Percentiles rank a stretch among this genome's conserved stretches.
Evolutionary conservation across 2,888 invertebrate species (phyloP).

Genomic region (Drepanosiphum platanoidis): DNA sequence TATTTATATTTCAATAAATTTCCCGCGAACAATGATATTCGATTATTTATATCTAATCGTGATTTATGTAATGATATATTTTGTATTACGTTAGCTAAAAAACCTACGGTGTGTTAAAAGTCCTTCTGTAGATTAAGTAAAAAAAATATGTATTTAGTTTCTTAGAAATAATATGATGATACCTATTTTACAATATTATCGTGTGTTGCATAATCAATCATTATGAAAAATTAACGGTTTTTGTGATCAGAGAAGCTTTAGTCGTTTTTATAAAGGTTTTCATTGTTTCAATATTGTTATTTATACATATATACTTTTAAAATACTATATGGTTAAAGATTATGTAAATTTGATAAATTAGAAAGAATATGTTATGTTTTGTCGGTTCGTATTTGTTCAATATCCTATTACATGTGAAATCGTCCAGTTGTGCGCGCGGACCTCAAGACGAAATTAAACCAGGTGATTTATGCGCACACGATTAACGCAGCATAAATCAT

Average conservation of each 20-base stretch:
- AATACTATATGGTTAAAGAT: neutral
- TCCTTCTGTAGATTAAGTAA: neutral
- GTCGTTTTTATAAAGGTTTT: neutral
- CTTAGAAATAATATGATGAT: neutral
- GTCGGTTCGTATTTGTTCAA: constrained; percentile 44
- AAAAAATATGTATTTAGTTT: neutral
- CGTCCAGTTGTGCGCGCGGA: constrained; percentile 39
- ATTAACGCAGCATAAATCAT: constrained; percentile 58
- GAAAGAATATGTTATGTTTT: constrained; percentile 42
- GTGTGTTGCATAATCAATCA: neutral
- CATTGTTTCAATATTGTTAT: constrained; percentile 28
- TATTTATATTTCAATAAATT: too few relatives aligned
- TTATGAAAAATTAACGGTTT: constrained; percentile 10
- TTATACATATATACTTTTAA: neutral
- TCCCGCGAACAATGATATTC: neutral
- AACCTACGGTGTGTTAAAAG: neutral
- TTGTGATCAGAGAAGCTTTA: constrained; percentile 17
- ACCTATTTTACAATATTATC: neutral
- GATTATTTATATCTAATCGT: neutral
- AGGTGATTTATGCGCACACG: constrained; percentile 55
- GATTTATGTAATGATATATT: neutral
- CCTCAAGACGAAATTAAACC: constrained; percentile 54
- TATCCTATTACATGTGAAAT: constrained; percentile 60
- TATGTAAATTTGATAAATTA: constrained; percentile 46
- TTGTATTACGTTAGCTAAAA: neutral